Conservation (phyloP, 53 echinoderm and acorn worm species). For the Arbacia lixula region DNA sequence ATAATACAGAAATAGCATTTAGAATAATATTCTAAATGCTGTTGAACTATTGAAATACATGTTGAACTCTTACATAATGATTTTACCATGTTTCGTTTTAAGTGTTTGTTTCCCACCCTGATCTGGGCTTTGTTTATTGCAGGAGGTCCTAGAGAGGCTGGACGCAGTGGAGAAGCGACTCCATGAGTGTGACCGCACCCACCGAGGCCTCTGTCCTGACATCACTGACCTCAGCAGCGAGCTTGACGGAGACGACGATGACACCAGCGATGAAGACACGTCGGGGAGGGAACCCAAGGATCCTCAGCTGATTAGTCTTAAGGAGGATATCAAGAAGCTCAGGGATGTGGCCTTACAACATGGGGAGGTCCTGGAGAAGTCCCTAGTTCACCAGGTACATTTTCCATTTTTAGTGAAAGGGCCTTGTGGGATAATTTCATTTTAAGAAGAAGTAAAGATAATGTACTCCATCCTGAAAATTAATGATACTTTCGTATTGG, state of each 20-base stretch:
- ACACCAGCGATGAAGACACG: conserved; percentile 47
- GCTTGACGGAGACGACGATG: conserved; percentile 53
- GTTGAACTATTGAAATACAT: too few species aligned
- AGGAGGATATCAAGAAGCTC: conserved; percentile 72
- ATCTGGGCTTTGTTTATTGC: neutral
- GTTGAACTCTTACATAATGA: too few species aligned
- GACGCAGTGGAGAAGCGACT: conserved; percentile 43
- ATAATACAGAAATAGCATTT: too few species aligned
- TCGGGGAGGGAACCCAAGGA: conserved; percentile 46
- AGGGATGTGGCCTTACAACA: conserved; percentile 78
- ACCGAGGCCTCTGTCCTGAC: neutral
- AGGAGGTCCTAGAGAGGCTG: conserved; percentile 50
- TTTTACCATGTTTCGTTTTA: too few species aligned
- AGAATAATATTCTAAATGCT: too few species aligned
- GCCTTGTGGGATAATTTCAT: too few species aligned
- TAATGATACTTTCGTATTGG: too few species aligned
- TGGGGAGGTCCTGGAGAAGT: conserved; percentile 75
- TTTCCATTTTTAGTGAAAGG: too few species aligned
- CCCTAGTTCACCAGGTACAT: conserved; percentile 94
- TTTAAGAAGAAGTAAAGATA: too few species aligned
- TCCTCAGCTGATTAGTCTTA: conserved; percentile 68
- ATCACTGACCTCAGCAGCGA: conserved; percentile 9
- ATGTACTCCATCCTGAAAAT: too few species aligned
- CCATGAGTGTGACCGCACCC: conserved; percentile 26
- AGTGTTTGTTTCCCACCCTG: too few species aligned